These are phyloP conservation scores for Ctenosaura bakeri DNA, from an alignment of 2,797 vertebrate species.

Conservation along the genomic window DNA sequence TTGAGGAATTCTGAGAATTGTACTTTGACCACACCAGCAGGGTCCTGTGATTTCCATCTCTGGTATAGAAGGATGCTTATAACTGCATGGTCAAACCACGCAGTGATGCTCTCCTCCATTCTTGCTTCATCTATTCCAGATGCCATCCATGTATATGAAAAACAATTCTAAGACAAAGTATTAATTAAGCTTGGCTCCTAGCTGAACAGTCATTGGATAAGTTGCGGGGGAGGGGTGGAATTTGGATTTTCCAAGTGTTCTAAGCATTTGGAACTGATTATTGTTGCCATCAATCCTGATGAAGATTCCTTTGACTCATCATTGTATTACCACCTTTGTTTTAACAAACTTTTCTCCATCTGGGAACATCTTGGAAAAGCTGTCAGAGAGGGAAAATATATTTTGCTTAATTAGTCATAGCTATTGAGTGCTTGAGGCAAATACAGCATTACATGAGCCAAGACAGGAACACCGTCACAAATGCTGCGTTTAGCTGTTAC, in stretches of 20 bases:
- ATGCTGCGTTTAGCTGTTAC: fast-evolving
- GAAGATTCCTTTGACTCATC: constrained; percentile 27
- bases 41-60: neutral
- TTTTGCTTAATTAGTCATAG: constrained; percentile 31
- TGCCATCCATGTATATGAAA: neutral
- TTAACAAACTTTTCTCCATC: constrained; percentile 34
- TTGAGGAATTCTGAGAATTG: neutral
- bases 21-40: too few species aligned
- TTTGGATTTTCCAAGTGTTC: constrained; percentile 22
- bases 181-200: fast-evolving
- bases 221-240: neutral
- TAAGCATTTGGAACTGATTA: neutral
- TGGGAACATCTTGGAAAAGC: constrained; percentile 28
- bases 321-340: neutral
- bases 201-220: neutral
- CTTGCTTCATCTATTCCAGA: neutral
- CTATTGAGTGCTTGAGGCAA: constrained; percentile 47
- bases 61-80: neutral
- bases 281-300: neutral
- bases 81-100: too few species aligned
- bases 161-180: neutral
- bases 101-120: neutral
- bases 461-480: neutral
- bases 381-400: constrained; percentile 9
- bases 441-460: constrained; percentile 28